phyloP scores from a whole-genome alignment of 1,140 invertebrate genomes.

The Brachionus manjavacas region DNA sequence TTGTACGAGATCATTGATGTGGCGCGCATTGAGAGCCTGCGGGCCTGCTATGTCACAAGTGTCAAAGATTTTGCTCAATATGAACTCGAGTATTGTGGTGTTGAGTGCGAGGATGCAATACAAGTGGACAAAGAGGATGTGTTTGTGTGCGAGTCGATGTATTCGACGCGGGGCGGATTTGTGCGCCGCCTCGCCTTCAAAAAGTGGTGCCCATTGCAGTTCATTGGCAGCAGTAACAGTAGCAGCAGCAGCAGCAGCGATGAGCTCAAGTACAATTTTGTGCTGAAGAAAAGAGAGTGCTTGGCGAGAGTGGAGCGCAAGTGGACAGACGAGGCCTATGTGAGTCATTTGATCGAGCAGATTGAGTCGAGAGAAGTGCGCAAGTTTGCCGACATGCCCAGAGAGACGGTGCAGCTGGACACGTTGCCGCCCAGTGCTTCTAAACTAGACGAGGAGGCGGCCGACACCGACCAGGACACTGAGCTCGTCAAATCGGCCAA shows the following conservation, averaged over 20 bases:
- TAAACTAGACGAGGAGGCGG: background rate
- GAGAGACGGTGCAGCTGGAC: background rate
- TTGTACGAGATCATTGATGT: background rate
- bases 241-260: background rate
- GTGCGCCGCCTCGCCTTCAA: background rate
- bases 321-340: background rate
- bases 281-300: background rate
- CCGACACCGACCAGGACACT: background rate
- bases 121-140: background rate
- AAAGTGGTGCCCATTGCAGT: conserved; percentile 29
- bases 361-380: background rate
- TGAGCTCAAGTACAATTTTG: background rate
- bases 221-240: background rate
- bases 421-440: background rate
- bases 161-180: background rate
- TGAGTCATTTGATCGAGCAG: background rate
- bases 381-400: background rate
- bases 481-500: background rate
- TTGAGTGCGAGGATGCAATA: background rate
- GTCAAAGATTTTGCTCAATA: background rate
- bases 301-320: background rate
- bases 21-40: background rate
- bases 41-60: background rate
- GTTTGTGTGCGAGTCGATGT: conserved; percentile 25
- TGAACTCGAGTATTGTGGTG: background rate